Conservation (phyloP, 1,140 invertebrate species). For the Lamellibrachia luymesi region DNA sequence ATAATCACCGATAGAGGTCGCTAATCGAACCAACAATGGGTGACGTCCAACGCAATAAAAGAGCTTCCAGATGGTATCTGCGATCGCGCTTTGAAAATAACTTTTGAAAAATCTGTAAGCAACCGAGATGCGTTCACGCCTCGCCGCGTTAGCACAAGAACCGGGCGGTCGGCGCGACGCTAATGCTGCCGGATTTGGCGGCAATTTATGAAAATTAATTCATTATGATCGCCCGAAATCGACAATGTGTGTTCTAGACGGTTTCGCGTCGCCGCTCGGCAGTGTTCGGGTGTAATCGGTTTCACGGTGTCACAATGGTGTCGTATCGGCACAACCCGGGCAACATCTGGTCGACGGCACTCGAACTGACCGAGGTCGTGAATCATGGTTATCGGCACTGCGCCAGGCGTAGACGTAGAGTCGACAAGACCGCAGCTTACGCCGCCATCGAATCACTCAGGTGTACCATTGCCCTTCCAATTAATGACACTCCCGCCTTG, state of each 20-base stretch:
- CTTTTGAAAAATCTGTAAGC: slow-evolving; percentile 5
- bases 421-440: too few relatives aligned
- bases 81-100: background rate
- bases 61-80: slow-evolving; percentile 3
- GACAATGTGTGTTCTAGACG: background rate
- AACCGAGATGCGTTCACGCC: background rate
- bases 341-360: background rate
- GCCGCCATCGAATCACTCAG: too few relatives aligned
- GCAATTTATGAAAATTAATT: slow-evolving; percentile 6
- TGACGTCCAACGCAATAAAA: background rate
- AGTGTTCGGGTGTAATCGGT: background rate
- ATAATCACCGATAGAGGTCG: background rate
- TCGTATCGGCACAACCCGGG: background rate
- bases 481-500: too few relatives aligned
- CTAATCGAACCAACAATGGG: background rate
- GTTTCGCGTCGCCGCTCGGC: background rate
- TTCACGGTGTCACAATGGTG: background rate
- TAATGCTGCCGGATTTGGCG: background rate
- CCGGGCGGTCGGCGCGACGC: too few relatives aligned
- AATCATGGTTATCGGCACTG: background rate
- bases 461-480: too few relatives aligned
- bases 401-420: too few relatives aligned
- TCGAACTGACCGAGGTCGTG: background rate
- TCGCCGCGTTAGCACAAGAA: background rate
- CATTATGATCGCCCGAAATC: slow-evolving; percentile 4